These are phyloP conservation scores for Eledona agricola DNA, from an alignment of 2,888 invertebrate species.

Conservation along the genomic window DNA sequence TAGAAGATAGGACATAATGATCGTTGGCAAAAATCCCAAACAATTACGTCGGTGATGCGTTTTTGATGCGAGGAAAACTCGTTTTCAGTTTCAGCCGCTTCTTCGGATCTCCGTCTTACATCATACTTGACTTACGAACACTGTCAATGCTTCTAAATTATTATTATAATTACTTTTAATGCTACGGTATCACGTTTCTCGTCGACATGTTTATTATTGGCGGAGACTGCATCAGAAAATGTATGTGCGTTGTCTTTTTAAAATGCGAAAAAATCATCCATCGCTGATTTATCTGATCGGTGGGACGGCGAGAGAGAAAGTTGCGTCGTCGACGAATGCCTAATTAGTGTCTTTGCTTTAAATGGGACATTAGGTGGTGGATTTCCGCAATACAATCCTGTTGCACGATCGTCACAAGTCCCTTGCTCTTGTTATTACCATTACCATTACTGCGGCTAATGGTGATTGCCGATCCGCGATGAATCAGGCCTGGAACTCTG, in stretches of 20 bases:
- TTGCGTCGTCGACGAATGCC: neutral
- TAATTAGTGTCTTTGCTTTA: constrained; percentile 24
- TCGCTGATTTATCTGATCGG: constrained; percentile 2
- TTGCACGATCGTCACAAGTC: constrained; percentile 40
- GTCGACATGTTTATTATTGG: constrained; percentile 59
- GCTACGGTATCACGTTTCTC: constrained; percentile 58
- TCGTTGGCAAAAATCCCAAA: constrained; percentile 3
- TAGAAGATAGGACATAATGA: no score
- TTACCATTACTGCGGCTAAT: constrained; percentile 54
- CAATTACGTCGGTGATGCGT: constrained; percentile 16
- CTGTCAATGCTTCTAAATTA: constrained; percentile 56
- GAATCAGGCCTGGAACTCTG: constrained; percentile 47
- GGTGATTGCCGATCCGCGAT: constrained; percentile 53
- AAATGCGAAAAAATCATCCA: constrained; percentile 10
- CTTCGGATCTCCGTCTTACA: constrained; percentile 45
- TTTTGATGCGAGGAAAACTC: constrained; percentile 22
- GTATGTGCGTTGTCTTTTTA: constrained; percentile 2
- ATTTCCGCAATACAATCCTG: constrained; percentile 13
- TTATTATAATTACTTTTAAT: constrained; percentile 61
- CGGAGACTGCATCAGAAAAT: constrained; percentile 27
- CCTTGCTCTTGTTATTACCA: constrained; percentile 49
- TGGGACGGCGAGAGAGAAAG: no score
- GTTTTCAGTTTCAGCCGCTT: constrained; percentile 28
- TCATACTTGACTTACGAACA: constrained; percentile 53
- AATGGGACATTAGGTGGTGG: constrained; percentile 4